Percentiles rank a stretch among this genome's conserved stretches.
phyloP scores from a whole-genome alignment of 2,888 invertebrate genomes.

The Euzetes globulus region DNA sequence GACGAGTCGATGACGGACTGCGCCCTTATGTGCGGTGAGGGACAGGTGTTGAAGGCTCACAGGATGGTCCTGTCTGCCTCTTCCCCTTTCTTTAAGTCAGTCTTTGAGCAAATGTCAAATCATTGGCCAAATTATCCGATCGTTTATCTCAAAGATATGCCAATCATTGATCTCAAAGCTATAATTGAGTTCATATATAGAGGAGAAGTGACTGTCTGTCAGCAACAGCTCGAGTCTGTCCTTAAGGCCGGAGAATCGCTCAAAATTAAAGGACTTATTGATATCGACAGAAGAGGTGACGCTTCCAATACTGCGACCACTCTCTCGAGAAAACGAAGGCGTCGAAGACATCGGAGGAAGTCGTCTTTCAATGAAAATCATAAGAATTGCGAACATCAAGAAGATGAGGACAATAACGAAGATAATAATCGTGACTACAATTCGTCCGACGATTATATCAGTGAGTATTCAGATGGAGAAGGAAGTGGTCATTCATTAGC shows the following conservation, averaged over 20 bases:
- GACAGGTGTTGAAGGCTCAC: slow-evolving; percentile 31
- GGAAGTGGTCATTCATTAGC: neutral
- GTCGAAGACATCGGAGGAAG: neutral
- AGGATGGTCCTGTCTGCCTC: slow-evolving; percentile 30
- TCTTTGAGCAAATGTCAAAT: slow-evolving; percentile 26
- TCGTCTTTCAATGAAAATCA: neutral
- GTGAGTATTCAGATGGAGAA: slow-evolving; percentile 15
- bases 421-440: slow-evolving; percentile 1
- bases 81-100: slow-evolving; percentile 28
- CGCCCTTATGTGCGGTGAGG: slow-evolving; percentile 34
- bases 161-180: slow-evolving; percentile 31
- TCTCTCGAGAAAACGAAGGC: neutral
- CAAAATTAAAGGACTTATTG: slow-evolving; percentile 30
- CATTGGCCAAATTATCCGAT: slow-evolving; percentile 32
- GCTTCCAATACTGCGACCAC: neutral
- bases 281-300: slow-evolving; percentile 15
- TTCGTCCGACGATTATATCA: neutral
- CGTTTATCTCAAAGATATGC: slow-evolving; percentile 35
- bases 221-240: slow-evolving; percentile 28
- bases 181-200: slow-evolving; percentile 35
- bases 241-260: slow-evolving; percentile 31
- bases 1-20: slow-evolving; percentile 34
- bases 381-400: neutral
- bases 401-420: slow-evolving; percentile 17
- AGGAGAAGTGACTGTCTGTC: slow-evolving; percentile 34